phyloP scores from a whole-genome alignment of 2,888 invertebrate species.

The Monopis laevigella region DNA sequence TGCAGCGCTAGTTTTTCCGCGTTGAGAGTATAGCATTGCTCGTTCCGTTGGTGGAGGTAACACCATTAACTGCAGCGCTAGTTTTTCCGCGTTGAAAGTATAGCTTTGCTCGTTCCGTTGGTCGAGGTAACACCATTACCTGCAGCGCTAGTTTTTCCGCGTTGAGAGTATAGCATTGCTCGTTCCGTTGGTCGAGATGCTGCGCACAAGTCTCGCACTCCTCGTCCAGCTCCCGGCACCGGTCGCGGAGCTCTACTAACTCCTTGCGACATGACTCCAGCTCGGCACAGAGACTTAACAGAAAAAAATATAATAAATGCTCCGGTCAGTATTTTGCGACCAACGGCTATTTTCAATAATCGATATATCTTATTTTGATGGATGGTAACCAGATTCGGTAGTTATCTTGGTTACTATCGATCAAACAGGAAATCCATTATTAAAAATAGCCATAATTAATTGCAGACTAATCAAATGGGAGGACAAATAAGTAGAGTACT shows the following conservation, averaged over 20 bases:
- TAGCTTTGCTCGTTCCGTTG: conserved; percentile 45
- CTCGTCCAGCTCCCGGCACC: conserved; percentile 48
- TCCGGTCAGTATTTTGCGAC: no score
- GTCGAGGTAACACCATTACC: conserved; percentile 25
- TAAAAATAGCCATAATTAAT: no score
- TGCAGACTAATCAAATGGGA: no score
- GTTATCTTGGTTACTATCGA: no score
- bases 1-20: conserved; percentile 37
- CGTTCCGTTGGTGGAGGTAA: conserved; percentile 45
- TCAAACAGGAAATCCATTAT: no score
- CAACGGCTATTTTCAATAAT: no score
- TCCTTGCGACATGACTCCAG: conserved; percentile 22
- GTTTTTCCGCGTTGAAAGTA: conserved; percentile 36
- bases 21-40: conserved; percentile 36
- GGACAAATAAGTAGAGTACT: no score
- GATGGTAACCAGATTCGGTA: no score
- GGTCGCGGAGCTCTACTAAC: conserved; percentile 40
- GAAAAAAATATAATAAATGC: no score
- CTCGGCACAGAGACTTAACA: no score
- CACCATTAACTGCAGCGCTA: conserved; percentile 42
- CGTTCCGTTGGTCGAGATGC: conserved; percentile 43
- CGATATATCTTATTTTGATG: no score
- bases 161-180: conserved; percentile 35
- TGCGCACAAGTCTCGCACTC: conserved; percentile 57
- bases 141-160: conserved; percentile 37